phyloP scores from a whole-genome alignment of 1,140 invertebrate species.

The Aporrectodea caliginosa region DNA sequence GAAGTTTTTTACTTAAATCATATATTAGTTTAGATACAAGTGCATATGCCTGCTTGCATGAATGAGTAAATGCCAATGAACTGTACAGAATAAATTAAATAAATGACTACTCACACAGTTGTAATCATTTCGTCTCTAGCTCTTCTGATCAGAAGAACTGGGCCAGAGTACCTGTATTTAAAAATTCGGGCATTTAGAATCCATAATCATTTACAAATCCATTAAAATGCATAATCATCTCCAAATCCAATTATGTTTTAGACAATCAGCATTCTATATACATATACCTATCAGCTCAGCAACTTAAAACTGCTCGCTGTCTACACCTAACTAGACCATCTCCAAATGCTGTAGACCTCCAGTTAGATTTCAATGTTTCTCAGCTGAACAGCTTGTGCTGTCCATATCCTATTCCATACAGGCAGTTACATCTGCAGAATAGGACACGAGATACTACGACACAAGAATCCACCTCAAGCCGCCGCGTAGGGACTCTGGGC shows the following conservation, averaged over 20 bases:
- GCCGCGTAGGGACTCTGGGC: too few relatives aligned
- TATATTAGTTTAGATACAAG: not conserved
- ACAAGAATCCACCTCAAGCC: too few relatives aligned
- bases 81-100: too few relatives aligned
- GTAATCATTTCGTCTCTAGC: conserved; percentile 88
- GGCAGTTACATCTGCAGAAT: too few relatives aligned
- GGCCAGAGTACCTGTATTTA: conserved; percentile 64
- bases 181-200: not conserved
- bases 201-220: conserved; percentile 25
- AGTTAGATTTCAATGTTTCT: too few relatives aligned
- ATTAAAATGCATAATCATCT: not conserved
- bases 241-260: not conserved
- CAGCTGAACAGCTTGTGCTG: too few relatives aligned
- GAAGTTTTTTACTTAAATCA: not conserved
- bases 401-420: too few relatives aligned
- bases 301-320: not conserved
- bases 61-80: not conserved
- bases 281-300: not conserved
- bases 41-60: not conserved
- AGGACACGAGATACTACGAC: too few relatives aligned
- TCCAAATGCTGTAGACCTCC: too few relatives aligned
- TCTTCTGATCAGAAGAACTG: conserved; percentile 75
- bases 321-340: conserved; percentile 16
- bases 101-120: conserved; percentile 55
- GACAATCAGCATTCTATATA: not conserved